Evolutionary conservation across 2,797 vertebrate species (phyloP), one percentile per base, ranked within the genome.

Genomic region (Acrossocheilus fasciatus): DNA sequence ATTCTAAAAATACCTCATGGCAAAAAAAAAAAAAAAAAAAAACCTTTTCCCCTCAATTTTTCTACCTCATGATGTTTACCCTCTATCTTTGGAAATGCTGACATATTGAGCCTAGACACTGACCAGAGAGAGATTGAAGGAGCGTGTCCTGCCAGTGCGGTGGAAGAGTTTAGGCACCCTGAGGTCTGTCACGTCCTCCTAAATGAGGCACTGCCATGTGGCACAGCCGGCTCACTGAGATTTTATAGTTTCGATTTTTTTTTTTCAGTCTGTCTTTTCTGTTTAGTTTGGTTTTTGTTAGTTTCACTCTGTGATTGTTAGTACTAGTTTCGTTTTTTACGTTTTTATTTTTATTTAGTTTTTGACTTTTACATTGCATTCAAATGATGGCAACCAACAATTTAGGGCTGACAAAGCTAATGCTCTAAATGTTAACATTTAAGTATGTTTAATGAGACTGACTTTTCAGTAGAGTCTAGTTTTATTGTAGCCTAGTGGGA

Each of bases 61-160:
- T 78, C 84, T 62, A 86, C 88, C 88, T 84, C 87, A 94, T 85
- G 91, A 94, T 94, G 92, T 96, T 95, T 95, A 95, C 92, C 91
- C 93, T 93, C 72, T 85, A 93, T 92, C 74, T 90, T 89, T 20
- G 26, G 88, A 87, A 90, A 86, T 87, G 90, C 93, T 95, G 93
- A 95, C 95, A 95, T 95, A 95, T 92, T 91, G 90, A 92, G 84
- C 73, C 50, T 81, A 80, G 86, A 88, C 75, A 80, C 59, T 73
- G 76, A 81, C 80, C 66, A 79, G 79, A 79, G 81, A 87, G 75
- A 84, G 26, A 64, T 36, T 18, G 34, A 91, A 84, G 73, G 86
- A 92, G 90, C 64, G 30, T 79, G 84, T 85, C 50, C 6, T 72
- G 69, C 45, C 59, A 45, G 15, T 20, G 45, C 54, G 34, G 15